phyloP scores from a whole-genome alignment of 2,113 vertebrate genomes.

The Sphaerodactylus townsendi region DNA sequence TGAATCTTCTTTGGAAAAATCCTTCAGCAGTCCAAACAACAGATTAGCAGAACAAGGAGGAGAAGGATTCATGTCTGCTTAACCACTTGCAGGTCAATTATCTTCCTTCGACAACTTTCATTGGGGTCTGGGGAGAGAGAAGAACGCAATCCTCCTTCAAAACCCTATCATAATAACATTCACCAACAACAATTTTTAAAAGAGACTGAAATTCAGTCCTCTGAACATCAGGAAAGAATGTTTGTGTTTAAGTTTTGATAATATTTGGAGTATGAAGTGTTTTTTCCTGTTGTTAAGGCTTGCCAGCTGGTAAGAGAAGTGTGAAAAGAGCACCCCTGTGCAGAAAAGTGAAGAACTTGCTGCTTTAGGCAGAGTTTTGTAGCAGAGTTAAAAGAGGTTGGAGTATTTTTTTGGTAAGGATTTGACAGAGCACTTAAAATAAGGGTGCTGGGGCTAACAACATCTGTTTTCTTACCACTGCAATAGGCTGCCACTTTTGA shows the following conservation, averaged over 20 bases:
- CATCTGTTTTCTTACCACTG: background rate
- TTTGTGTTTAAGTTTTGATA: background rate
- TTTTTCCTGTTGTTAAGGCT: background rate
- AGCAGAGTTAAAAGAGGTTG: conserved; percentile 11
- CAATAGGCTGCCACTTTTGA: background rate
- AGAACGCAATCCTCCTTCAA: background rate
- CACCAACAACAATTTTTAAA: background rate
- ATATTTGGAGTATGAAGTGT: background rate
- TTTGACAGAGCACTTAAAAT: background rate
- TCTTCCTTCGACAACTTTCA: background rate
- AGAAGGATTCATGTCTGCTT: background rate
- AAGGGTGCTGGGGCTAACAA: background rate
- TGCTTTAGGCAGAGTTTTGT: background rate
- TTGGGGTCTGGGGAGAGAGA: background rate
- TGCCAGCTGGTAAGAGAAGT: background rate
- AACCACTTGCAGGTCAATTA: background rate
- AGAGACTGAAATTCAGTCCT: background rate
- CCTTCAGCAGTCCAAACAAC: background rate
- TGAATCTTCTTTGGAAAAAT: background rate
- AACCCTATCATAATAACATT: conserved; percentile 5
- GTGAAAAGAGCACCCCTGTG: background rate
- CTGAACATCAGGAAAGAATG: background rate
- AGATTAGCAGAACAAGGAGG: background rate
- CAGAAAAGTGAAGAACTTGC: background rate
- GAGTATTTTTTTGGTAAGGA: background rate